Conservation (phyloP, 2,797 vertebrate species). For the Parauchenoglanis punctatus region DNA sequence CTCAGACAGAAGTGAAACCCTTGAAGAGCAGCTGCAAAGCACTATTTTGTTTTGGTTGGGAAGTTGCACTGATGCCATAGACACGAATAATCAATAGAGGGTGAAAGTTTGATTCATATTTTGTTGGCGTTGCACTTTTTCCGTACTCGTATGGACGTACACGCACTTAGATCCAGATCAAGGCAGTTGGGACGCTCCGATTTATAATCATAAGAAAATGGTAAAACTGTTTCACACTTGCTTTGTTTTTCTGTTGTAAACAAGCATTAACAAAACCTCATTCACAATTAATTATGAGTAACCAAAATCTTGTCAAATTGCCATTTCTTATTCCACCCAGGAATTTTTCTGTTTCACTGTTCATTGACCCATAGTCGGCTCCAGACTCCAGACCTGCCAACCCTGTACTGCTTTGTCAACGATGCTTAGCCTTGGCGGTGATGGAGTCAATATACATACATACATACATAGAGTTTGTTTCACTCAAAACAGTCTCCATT, state of each 20-base stretch:
- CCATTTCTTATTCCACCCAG: neutral
- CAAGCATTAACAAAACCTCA: neutral
- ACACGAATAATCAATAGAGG: neutral
- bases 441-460: neutral
- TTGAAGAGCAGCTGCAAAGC: slow-evolving; percentile 13
- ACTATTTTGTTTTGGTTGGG: neutral
- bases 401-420: neutral
- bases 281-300: neutral
- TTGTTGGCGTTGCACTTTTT: neutral
- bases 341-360: neutral
- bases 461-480: neutral
- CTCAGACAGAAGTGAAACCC: neutral
- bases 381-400: neutral
- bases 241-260: neutral
- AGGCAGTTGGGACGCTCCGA: neutral
- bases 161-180: slow-evolving; percentile 4
- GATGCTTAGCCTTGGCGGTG: neutral
- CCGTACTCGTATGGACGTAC: neutral
- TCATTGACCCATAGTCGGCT: neutral
- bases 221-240: neutral
- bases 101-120: neutral
- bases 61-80: slow-evolving; percentile 8
- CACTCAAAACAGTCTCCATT: neutral
- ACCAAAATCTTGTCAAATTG: neutral
- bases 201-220: neutral